These are phyloP conservation scores for Neogobius melanostomus DNA, from an alignment of 2,113 vertebrate genomes.

Conservation along the genomic window DNA sequence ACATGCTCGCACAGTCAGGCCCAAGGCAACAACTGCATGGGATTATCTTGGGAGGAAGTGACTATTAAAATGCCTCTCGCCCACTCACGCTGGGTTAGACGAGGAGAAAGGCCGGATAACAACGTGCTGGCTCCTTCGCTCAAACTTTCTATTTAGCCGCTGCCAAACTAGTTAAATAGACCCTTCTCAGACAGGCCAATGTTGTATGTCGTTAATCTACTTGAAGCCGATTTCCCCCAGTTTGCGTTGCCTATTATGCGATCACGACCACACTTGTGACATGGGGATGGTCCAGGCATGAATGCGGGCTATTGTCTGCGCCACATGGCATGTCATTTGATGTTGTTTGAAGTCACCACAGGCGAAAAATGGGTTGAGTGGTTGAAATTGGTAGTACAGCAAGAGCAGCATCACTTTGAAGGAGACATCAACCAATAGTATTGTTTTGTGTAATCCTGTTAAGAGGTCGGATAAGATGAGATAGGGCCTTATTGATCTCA, in stretches of 20 bases:
- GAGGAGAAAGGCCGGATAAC: slow-evolving; percentile 49
- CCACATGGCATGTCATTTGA: slow-evolving; percentile 59
- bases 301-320: slow-evolving; percentile 72
- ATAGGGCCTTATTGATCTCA: too few species aligned
- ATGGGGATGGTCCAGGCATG: slow-evolving; percentile 57
- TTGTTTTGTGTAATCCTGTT: too few species aligned
- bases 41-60: slow-evolving; percentile 73
- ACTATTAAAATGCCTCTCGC: slow-evolving; percentile 75
- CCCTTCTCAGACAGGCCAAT: slow-evolving; percentile 37
- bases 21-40: slow-evolving; percentile 68
- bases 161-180: slow-evolving; percentile 47
- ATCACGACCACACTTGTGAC: slow-evolving; percentile 67
- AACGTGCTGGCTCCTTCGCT: slow-evolving; percentile 51
- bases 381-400: not conserved
- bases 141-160: slow-evolving; percentile 37
- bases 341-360: slow-evolving; percentile 77
- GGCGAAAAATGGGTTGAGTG: slow-evolving; percentile 75
- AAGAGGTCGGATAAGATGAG: too few species aligned
- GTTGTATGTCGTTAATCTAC: slow-evolving; percentile 49
- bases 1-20: slow-evolving; percentile 39
- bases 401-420: not conserved
- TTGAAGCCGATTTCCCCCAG: slow-evolving; percentile 68
- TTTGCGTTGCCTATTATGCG: slow-evolving; percentile 60
- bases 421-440: too few species aligned
- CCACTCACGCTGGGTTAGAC: slow-evolving; percentile 59